Evolutionary conservation across 2,797 vertebrate species (phyloP), one percentile per base, ranked within the genome.

Genomic region (Morelia viridis): DNA sequence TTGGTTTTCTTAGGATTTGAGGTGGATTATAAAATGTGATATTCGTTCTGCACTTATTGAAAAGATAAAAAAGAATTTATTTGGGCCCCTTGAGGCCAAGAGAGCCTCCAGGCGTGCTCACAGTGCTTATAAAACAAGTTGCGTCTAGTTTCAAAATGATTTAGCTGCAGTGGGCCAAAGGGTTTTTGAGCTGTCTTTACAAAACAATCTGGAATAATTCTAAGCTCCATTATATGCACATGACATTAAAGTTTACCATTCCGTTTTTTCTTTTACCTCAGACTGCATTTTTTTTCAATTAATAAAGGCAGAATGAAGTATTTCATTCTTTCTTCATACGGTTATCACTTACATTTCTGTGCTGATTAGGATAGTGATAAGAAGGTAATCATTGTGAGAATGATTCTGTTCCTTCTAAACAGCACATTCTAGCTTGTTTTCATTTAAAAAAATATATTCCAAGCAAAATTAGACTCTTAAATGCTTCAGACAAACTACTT

Each of bases 301-400:
- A 41, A 41, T 87, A 91, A 85, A 92, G 93, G 12, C 92, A 68
- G 89, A 92, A 80, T 7, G 92, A 96, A 95, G 94, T 95, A 95
- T 91, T 87, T 90, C 92, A 93, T 80, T 46, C 53, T 24, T 85
- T 88, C 89, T 53, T n/a, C 93, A 0, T 0, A 41, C 87, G 93
- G 61, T 62, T 60, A 22, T 4, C 61, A 24, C 19, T 62, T 85
- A 68, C 0, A 90, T 85, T 93, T 64, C 90, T 84, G 1, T 0
- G 0, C 7, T 35, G 65, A 87, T 15, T 31, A 46, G 41, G 71
- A 80, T 46, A 46, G 71, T 80, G 41, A 80, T 24, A 80, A 80
- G 46, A 41, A 80, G 22, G 68, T 41, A 57, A 90, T n/a, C 0
- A 0, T 83, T 76, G 68, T 53, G 46, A 41, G 22, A 71, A 68